Evolutionary conservation across 2,888 invertebrate genomes (phyloP).

Genomic region (Eilema depressum): DNA sequence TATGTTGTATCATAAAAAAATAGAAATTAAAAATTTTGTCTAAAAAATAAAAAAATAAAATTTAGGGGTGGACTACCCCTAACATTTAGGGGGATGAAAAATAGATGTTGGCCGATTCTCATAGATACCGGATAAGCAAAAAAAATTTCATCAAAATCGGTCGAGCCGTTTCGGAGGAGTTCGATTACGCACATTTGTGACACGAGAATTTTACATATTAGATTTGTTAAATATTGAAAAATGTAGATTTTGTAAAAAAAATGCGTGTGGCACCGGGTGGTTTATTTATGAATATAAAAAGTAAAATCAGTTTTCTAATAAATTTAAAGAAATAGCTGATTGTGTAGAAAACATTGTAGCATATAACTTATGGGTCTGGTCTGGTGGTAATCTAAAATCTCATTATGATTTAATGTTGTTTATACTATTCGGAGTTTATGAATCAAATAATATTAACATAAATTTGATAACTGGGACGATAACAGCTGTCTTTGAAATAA

Average conservation of each 20-base stretch:
- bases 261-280: not conserved
- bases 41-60: too few species aligned
- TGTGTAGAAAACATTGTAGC: not conserved
- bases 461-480: not conserved
- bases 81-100: too few species aligned
- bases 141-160: too few species aligned
- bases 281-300: not conserved
- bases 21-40: too few species aligned
- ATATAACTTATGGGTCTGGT: not conserved
- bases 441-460: not conserved
- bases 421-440: not conserved
- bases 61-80: too few species aligned
- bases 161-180: too few species aligned
- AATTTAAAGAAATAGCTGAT: not conserved
- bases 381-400: not conserved
- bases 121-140: too few species aligned
- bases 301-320: not conserved
- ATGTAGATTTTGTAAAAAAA: not conserved
- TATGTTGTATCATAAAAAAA: too few species aligned
- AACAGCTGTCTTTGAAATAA: not conserved
- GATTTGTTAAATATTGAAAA: too few species aligned
- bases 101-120: too few species aligned
- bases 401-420: slow-evolving; percentile 10
- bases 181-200: too few species aligned
- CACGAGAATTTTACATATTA: too few species aligned